Evolutionary conservation across 2,888 invertebrate genomes (phyloP).

Genomic region (Alentia gelatinosa): DNA sequence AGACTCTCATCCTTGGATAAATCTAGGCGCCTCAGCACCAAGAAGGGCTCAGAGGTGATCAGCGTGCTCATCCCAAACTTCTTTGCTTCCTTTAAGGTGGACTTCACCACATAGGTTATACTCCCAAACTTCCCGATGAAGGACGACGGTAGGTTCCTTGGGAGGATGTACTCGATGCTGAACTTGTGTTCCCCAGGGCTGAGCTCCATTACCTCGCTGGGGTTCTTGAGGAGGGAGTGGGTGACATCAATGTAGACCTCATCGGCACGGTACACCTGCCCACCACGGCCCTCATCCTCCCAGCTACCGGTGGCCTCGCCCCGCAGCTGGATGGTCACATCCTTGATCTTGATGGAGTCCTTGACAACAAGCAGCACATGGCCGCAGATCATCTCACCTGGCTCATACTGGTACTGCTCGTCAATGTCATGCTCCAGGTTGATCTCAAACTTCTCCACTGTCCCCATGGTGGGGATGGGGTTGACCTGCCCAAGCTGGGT

Average conservation of each 20-base stretch:
- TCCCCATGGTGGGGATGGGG: constrained; percentile 49
- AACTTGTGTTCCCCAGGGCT: constrained; percentile 73
- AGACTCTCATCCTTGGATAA: constrained; percentile 59
- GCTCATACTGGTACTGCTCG: constrained; percentile 80
- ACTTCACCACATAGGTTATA: constrained; percentile 79
- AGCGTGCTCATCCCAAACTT: constrained; percentile 70
- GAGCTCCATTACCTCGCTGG: constrained; percentile 66
- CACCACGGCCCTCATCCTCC: constrained; percentile 71
- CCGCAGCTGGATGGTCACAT: constrained; percentile 66
- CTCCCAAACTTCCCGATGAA: constrained; percentile 80
- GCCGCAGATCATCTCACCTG: constrained; percentile 78
- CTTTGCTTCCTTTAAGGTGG: constrained; percentile 74
- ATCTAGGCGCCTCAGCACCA: constrained; percentile 70
- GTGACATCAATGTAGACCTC: constrained; percentile 78
- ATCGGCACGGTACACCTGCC: constrained; percentile 68
- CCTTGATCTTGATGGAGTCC: constrained; percentile 63
- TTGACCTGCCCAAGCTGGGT: no score
- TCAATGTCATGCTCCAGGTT: constrained; percentile 80
- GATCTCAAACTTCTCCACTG: constrained; percentile 70
- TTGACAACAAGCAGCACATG: constrained; percentile 61
- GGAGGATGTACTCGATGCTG: constrained; percentile 77
- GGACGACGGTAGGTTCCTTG: constrained; percentile 77
- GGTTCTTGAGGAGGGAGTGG: constrained; percentile 63
- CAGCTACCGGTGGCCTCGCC: constrained; percentile 77
- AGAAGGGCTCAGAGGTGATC: constrained; percentile 79